Conservation (phyloP, 2,113 vertebrate species). For the Petromus typicus region DNA sequence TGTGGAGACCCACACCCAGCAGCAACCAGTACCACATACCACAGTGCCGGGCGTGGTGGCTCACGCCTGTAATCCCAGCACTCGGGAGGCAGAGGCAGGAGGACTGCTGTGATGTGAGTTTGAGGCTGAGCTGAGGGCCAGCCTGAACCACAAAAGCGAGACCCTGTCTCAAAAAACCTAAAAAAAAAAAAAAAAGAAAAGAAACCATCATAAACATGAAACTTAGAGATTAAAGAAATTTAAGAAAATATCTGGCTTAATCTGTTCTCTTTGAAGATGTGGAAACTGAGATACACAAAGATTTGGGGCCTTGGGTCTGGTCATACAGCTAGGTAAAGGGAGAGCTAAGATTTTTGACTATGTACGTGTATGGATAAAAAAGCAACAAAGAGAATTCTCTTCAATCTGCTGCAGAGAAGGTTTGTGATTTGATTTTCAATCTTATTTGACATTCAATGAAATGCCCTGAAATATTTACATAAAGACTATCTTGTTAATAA, state of each 20-base stretch:
- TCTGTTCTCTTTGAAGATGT: neutral
- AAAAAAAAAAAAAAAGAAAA: too few relatives aligned
- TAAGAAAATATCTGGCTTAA: neutral
- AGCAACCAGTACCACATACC: too few relatives aligned
- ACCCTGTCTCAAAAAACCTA: too few relatives aligned
- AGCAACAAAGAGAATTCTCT: neutral
- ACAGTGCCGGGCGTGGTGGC: too few relatives aligned
- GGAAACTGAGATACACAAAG: constrained; percentile 13
- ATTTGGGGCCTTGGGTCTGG: neutral
- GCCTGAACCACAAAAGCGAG: too few relatives aligned
- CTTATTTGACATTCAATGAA: neutral
- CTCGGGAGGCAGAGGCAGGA: too few relatives aligned
- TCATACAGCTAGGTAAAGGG: neutral
- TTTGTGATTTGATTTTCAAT: neutral
- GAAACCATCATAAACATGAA: constrained; percentile 41
- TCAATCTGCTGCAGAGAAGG: neutral
- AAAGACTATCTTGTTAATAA: neutral
- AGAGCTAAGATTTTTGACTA: neutral
- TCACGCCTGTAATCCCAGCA: too few relatives aligned
- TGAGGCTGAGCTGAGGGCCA: too few relatives aligned
- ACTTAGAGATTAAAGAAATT: constrained; percentile 31
- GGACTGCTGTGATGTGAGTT: too few relatives aligned
- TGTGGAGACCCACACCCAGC: too few relatives aligned
- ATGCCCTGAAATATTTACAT: neutral
- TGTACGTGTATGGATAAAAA: neutral